Evolutionary conservation across 2,113 vertebrate genomes (phyloP), one percentile per base, ranked within the genome.

Genomic region (Nesogale talazaci): DNA sequence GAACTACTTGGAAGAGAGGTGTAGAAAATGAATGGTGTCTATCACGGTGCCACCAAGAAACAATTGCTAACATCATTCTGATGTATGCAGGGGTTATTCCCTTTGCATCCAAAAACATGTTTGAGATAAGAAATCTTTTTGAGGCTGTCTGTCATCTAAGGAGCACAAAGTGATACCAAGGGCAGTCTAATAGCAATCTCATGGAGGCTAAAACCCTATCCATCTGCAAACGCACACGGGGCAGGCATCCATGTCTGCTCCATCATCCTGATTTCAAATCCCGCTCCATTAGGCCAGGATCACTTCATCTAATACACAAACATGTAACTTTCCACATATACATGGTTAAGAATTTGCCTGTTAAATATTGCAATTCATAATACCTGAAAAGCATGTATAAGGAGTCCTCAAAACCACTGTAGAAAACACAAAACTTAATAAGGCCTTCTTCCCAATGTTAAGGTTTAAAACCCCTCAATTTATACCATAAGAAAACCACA

Each of bases 311-410:
- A 92, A 89, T 61, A 95, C 3, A 77, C 78, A 80, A 90, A 89
- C 85, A 92, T 40, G 11, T 9, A 75, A 59, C 72, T 77, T 90
- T 86, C 74, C 86, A 94, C 46, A 52, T 52, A 52, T 52, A 52
- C 10, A 52, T 12, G 76, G 27, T 90, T 95, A 90, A 94, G 38
- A 67, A 92, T 42, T 52, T 95, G 56, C 46, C 52, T 86, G 59
- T 65, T 94, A 95, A 97, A 95, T 0, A 17, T 15, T 1, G 36
- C 65, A 82, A 95, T 42, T 96, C 65, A 75, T 92, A 95, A 78
- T 0, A 74, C 52, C 76, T 79, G 57, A 85, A 25, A 52, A 78
- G 31, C 38, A 86, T 17, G 70, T 14, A 90, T 5, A 75, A 42
- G 16, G 79, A 92, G 83, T 72, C 42, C 57, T 75, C 57, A 61